phyloP scores from a whole-genome alignment of 2,888 invertebrate species.

The Megamerina dolium region DNA sequence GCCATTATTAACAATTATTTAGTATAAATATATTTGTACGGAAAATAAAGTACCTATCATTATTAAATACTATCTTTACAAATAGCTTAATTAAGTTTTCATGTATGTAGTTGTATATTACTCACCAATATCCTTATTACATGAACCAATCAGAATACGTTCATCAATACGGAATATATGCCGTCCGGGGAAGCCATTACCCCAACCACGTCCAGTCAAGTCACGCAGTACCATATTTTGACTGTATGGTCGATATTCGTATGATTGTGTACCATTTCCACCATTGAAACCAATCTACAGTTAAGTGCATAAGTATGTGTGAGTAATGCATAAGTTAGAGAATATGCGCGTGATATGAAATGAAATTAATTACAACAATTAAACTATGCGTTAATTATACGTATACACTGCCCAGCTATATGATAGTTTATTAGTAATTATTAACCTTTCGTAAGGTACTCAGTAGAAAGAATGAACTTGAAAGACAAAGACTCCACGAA shows the following conservation, averaged over 20 bases:
- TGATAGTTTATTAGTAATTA: too few relatives aligned
- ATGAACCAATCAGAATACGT: conserved; percentile 86
- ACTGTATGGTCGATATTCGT: conserved; percentile 85
- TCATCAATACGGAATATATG: conserved; percentile 95
- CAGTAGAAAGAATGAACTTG: too few relatives aligned
- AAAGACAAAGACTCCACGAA: too few relatives aligned
- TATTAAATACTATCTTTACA: too few relatives aligned
- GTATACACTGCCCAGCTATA: too few relatives aligned
- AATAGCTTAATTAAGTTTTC: too few relatives aligned
- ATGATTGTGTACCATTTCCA: conserved; percentile 86
- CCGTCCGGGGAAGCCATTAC: conserved; percentile 80
- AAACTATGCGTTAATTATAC: too few relatives aligned
- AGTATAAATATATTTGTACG: background rate
- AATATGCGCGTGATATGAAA: too few relatives aligned
- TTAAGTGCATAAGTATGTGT: background rate
- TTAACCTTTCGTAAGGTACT: too few relatives aligned
- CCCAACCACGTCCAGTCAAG: conserved; percentile 77
- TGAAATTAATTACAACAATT: too few relatives aligned
- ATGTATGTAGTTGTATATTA: too few relatives aligned
- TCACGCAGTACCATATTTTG: conserved; percentile 80
- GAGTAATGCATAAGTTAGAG: too few relatives aligned
- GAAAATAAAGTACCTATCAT: background rate
- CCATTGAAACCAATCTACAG: conserved; percentile 91
- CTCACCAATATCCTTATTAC: conserved; percentile 81
- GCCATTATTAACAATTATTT: background rate